Percentiles rank a stretch among this genome's conserved stretches.
These are phyloP conservation scores for Loriculus beryllinus DNA, from an alignment of 2,797 vertebrate species.

Conservation along the genomic window DNA sequence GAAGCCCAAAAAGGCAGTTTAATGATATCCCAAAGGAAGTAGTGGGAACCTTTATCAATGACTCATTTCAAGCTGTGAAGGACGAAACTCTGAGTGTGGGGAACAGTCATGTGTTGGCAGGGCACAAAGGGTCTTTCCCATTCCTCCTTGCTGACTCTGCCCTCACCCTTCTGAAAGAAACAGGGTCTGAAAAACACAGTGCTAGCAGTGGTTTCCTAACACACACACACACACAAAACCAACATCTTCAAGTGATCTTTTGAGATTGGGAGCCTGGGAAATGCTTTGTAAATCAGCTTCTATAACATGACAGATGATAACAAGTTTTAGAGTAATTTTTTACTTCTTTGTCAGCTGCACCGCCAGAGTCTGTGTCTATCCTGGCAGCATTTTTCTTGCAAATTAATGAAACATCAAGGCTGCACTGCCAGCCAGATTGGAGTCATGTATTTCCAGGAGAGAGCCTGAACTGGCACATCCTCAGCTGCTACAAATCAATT, in stretches of 20 bases:
- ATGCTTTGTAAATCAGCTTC: slow-evolving; percentile 17
- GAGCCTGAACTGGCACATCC: neutral
- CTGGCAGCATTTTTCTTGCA: slow-evolving; percentile 25
- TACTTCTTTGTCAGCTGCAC: neutral
- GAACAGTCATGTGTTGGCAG: slow-evolving; percentile 3
- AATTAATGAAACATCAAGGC: slow-evolving; percentile 38
- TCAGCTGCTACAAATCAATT: slow-evolving; percentile 40
- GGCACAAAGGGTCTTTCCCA: slow-evolving; percentile 17
- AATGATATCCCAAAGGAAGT: neutral
- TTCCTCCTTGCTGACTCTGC: neutral
- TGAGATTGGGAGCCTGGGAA: slow-evolving; percentile 10
- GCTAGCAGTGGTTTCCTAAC: neutral
- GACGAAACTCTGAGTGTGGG: neutral
- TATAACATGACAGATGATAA: slow-evolving; percentile 10
- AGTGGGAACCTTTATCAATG: slow-evolving; percentile 35
- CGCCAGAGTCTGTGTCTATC: neutral
- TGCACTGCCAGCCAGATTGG: neutral
- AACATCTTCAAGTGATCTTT: neutral
- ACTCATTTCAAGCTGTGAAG: slow-evolving; percentile 21
- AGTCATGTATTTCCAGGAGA: slow-evolving; percentile 12
- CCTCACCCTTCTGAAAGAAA: neutral
- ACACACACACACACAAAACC: neutral
- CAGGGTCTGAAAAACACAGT: neutral
- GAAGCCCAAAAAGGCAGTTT: neutral
- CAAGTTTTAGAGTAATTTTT: slow-evolving; percentile 10